Conservation (phyloP, 2,113 vertebrate genomes). For the Collichthys lucidus region DNA sequence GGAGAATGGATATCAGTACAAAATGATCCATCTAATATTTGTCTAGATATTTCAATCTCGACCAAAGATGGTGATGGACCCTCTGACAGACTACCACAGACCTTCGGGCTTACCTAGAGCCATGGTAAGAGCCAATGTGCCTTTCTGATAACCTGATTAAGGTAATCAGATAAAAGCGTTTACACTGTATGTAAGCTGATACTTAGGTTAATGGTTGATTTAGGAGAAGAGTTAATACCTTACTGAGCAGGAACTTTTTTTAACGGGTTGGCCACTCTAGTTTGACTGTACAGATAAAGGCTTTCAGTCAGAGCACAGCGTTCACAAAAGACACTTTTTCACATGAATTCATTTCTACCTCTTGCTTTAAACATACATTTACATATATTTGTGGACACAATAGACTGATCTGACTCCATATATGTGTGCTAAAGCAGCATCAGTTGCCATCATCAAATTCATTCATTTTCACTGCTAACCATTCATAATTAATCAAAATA, state of each 20-base stretch:
- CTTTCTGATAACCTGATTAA: neutral
- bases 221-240: neutral
- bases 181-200: neutral
- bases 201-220: neutral
- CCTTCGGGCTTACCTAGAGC: neutral
- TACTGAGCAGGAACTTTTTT: neutral
- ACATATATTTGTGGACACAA: too few species aligned
- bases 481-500: constrained; percentile 12
- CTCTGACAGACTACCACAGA: neutral
- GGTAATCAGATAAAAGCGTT: too few species aligned
- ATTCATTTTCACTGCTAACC: constrained; percentile 2
- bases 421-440: neutral
- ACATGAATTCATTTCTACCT: neutral
- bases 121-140: too few species aligned
- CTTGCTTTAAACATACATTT: too few species aligned
- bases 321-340: neutral
- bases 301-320: neutral
- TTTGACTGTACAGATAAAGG: neutral
- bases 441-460: neutral
- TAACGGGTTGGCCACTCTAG: neutral
- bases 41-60: neutral
- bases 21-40: neutral
- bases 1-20: neutral
- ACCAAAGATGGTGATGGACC: neutral
- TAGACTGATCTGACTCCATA: too few species aligned